Evolutionary conservation across 2,113 vertebrate genomes (phyloP).

Genomic region (Engraulis encrasicolus): DNA sequence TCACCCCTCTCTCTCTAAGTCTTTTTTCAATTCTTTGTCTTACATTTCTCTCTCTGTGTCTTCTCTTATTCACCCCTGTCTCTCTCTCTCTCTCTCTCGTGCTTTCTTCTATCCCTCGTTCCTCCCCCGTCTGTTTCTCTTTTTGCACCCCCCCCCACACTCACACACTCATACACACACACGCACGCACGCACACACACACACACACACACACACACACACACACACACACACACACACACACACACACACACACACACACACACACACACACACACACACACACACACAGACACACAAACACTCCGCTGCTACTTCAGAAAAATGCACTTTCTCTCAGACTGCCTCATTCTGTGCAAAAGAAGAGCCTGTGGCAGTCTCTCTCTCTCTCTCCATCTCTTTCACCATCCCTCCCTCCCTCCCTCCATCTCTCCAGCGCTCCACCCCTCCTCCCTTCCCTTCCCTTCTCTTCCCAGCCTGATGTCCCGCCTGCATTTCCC

Average conservation of each 20-base stretch:
- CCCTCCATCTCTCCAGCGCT: not conserved
- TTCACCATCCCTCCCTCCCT: too few species aligned
- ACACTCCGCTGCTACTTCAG: not conserved
- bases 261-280: not conserved
- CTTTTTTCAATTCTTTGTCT: not conserved
- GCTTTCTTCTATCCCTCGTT: not conserved
- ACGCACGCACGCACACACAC: too few species aligned
- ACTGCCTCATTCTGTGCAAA: not conserved
- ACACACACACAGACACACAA: too few species aligned
- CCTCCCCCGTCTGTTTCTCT: not conserved
- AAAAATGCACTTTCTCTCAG: constrained; percentile 4
- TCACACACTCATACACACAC: too few species aligned
- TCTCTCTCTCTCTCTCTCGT: not conserved
- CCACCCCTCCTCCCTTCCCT: not conserved
- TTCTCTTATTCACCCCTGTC: too few species aligned
- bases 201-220: too few species aligned
- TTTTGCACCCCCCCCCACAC: too few species aligned
- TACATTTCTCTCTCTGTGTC: not conserved
- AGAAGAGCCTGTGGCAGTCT: not conserved
- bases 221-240: not conserved
- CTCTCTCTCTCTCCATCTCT: too few species aligned
- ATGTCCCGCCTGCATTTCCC: not conserved
- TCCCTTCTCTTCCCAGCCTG: not conserved
- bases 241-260: too few species aligned
- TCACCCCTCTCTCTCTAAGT: not conserved